These are phyloP conservation scores for Heterohyrax brucei DNA, from an alignment of 2,797 vertebrate genomes.

Conservation along the genomic window DNA sequence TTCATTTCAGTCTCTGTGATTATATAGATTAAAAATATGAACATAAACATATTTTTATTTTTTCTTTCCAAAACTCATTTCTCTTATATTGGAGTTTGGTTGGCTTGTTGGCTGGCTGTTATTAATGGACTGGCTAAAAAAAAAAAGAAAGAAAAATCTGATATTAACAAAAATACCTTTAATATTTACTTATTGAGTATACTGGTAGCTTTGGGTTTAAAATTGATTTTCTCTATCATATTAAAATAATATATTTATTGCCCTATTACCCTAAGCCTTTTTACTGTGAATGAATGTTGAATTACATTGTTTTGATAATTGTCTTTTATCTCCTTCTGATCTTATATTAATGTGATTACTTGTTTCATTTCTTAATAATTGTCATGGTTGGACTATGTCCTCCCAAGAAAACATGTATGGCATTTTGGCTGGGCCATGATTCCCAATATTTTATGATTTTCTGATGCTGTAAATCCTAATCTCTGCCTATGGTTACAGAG, in stretches of 20 bases:
- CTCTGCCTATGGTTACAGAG: no score
- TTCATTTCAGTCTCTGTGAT: not conserved
- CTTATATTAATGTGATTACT: not conserved
- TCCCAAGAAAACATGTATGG: no score
- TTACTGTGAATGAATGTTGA: not conserved
- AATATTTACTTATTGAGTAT: not conserved
- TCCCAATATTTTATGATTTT: no score
- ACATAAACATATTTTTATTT: not conserved
- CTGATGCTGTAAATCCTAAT: no score
- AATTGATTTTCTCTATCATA: slow-evolving; percentile 10
- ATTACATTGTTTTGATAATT: slow-evolving; percentile 25
- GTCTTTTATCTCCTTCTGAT: not conserved
- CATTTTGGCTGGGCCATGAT: no score
- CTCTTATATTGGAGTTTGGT: not conserved
- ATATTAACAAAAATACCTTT: slow-evolving; percentile 47
- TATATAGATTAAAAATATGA: slow-evolving; percentile 9
- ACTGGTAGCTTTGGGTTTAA: not conserved
- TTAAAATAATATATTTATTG: not conserved
- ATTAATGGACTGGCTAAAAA: not conserved
- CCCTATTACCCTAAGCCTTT: not conserved
- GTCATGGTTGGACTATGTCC: no score
- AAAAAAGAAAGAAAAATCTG: not conserved
- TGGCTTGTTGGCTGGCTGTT: not conserved
- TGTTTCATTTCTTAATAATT: slow-evolving; percentile 18
- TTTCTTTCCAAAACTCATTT: not conserved